Conservation (phyloP, 2,113 vertebrate genomes). For the Noturus placidus region DNA sequence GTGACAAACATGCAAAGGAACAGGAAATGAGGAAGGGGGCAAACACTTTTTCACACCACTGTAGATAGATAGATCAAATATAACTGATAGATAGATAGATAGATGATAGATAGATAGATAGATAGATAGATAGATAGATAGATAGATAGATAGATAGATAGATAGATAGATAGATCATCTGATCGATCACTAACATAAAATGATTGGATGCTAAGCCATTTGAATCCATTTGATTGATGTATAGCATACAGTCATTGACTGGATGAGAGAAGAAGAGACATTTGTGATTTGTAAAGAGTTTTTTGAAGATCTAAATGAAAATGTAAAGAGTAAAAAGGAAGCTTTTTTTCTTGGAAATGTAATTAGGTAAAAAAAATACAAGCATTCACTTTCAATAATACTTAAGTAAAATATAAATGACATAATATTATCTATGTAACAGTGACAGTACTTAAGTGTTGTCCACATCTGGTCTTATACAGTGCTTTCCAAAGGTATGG, state of each 20-base stretch:
- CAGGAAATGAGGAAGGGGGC: no score
- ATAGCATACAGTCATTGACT: neutral
- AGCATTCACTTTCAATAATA: neutral
- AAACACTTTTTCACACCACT: no score
- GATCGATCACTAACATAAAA: no score
- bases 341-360: neutral
- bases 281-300: neutral
- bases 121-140: no score
- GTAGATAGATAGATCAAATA: no score
- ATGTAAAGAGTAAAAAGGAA: neutral
- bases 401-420: neutral
- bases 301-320: neutral
- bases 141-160: no score
- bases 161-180: no score
- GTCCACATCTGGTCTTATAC: neutral
- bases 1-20: no score
- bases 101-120: no score
- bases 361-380: neutral
- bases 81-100: neutral
- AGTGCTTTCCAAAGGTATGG: no score
- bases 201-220: neutral
- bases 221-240: neutral
- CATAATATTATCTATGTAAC: neutral
- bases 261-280: neutral
- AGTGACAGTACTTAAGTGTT: neutral